Evolutionary conservation across 2,888 invertebrate genomes (phyloP).

Genomic region (Eulithis prunata): DNA sequence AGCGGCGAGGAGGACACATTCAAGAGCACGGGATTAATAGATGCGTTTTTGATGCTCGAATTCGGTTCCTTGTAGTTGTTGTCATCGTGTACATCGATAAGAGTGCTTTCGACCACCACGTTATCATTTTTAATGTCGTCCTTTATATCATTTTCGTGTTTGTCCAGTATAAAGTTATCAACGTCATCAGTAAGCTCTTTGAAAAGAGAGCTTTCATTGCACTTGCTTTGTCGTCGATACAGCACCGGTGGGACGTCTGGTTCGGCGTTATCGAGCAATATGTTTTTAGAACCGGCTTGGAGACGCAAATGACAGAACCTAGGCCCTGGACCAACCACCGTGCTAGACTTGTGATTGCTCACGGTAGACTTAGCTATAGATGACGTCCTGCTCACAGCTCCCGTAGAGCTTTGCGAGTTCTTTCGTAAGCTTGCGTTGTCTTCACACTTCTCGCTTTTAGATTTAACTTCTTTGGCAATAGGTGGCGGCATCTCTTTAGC

Average conservation of each 20-base stretch:
- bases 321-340: conserved; percentile 86
- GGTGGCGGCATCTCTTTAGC: conserved; percentile 56
- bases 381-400: conserved; percentile 76
- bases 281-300: conserved; percentile 91
- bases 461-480: conserved; percentile 58
- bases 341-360: conserved; percentile 78
- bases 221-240: conserved; percentile 86
- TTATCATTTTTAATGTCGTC: conserved; percentile 68
- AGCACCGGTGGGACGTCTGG: conserved; percentile 89
- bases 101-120: conserved; percentile 74
- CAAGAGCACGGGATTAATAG: conserved; percentile 73
- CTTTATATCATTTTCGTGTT: conserved; percentile 59
- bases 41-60: conserved; percentile 56
- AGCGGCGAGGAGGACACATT: conserved; percentile 79
- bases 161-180: conserved; percentile 70
- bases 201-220: conserved; percentile 74
- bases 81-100: conserved; percentile 77
- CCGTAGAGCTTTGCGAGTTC: conserved; percentile 77
- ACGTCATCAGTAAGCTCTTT: conserved; percentile 75
- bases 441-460: conserved; percentile 54
- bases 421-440: conserved; percentile 64
- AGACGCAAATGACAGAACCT: conserved; percentile 90
- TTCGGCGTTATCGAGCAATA: conserved; percentile 90
- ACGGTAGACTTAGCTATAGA: conserved; percentile 79
- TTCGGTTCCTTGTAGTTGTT: conserved; percentile 71